Base-by-base conservation (phyloP, 2,888 invertebrate species). In the Trichopoda pennipes region DNA sequence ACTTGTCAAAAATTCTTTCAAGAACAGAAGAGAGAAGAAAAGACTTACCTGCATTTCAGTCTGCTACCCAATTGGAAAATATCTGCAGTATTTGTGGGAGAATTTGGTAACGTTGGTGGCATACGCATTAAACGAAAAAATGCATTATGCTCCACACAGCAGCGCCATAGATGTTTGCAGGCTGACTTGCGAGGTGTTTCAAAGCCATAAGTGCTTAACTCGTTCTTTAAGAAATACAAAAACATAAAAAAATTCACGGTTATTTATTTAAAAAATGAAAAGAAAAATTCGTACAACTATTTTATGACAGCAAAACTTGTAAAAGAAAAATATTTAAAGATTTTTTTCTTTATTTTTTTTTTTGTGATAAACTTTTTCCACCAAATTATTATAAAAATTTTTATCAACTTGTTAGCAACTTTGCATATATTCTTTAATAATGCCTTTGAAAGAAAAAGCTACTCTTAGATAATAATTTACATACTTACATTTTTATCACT, bases 131-230 rank as follows among this genome's bases (percentile, higher is more conserved):
- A 92, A 80, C 97, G 93, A 92, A 97, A 97, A 92, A 97, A 97
- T 47, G 97, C 96, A 92, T 98, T 98, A 90, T 98, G 98, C 90
- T 98, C 98, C 70, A 97, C 95, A 91, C 98, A 98, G 92, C 98
- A 98, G 86, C 96, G 95, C 97, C 98, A 98, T 86, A 99, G 93
- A 92, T 98, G 98, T 88, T 98, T 97, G 91, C 98, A 98, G 17
- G 98, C 98, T 28, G 96, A 93, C 87, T 97, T 95, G 76, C 97
- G 96, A 60, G 96, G 96, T 28, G 97, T 96, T 92, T 98, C 98
- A 92, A 98, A 98, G 8, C 98, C 98, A 91, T 97, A 98, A n/a
- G 98, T 98, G 89, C 96, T 96, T 86, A 98, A 97, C 88, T 98
- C 98, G 90, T 96, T 97, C 97, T 16, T 44, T 16, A 44, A 44